Base-by-base conservation (phyloP, 1,140 invertebrate species). In the Drosophila nasuta region DNA sequence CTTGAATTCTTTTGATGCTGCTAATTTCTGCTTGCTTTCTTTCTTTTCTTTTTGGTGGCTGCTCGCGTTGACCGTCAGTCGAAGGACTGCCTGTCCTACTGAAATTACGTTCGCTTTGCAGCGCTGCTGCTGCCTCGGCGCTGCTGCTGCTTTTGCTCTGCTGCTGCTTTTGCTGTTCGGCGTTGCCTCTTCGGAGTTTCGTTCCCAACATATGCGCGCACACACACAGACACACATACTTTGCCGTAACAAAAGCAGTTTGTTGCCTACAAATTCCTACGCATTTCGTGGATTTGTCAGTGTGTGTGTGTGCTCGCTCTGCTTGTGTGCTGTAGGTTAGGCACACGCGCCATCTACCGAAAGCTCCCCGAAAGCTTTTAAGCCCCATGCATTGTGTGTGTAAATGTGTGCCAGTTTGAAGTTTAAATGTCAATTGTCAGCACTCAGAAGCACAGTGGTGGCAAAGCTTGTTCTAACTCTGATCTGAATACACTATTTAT, bases 51-150 rank as follows among this genome's bases (percentile, higher is more conserved):
- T 71, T 78, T 87, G 77, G 64, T 76, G 67, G 57, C 83, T 88
- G 80, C 73, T 83, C 81, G 83, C 83, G 83, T 88, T 83, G 83
- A 88, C 83, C 83, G 83, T 87, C 77, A 87, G 83, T 86, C 83
- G 83, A 87, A 87, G 83, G 83, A 87, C 83, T 87, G 83, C 77
- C 81, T 86, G 83, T 87, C 83, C 83, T 87, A 87, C 83, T 87
- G 83, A 87, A 79, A 77, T 81, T 73, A 62, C 77, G 62, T 71
- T 88, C 70, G 70, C n/a, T 87, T 65, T 69, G 74, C 76, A 72
- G 68, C 58, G 58, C 59, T 62, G 62, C 54, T 60, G 46, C 41
- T 43, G 54, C 15, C 20, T 20, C 25, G 70, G 49, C 56, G 5
- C 33, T 56, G 58, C 54, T 33, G 45, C 25, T 25, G 20, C 20